phyloP scores from a whole-genome alignment of 2,113 vertebrate genomes.

The Toxotes chatareus region DNA sequence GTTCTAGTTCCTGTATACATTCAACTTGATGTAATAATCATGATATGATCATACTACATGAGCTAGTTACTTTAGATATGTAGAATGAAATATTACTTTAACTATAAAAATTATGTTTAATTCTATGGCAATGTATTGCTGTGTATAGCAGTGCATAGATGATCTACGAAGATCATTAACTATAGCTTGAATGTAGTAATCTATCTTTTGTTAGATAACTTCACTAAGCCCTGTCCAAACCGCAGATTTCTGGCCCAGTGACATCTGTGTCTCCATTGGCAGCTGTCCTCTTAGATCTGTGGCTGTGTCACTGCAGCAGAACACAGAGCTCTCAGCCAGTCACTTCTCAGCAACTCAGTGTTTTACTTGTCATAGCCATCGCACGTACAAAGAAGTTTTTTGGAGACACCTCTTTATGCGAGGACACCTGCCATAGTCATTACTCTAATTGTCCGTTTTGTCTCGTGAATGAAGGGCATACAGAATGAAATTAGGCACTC shows the following conservation, averaged over 20 bases:
- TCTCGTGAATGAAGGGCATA: conserved; percentile 59
- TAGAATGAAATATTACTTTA: too few relatives aligned
- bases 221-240: conserved; percentile 46
- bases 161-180: too few relatives aligned
- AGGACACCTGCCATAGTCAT: conserved; percentile 67
- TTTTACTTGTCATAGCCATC: conserved; percentile 25
- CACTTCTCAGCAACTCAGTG: not conserved
- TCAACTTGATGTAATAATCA: too few relatives aligned
- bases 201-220: too few relatives aligned
- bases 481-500: conserved; percentile 69
- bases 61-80: too few relatives aligned
- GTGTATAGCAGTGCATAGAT: too few relatives aligned
- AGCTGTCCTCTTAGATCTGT: conserved; percentile 59
- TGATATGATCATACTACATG: too few relatives aligned
- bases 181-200: too few relatives aligned
- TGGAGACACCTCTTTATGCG: conserved; percentile 35
- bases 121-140: too few relatives aligned
- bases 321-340: conserved; percentile 13
- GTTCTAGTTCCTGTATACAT: too few relatives aligned
- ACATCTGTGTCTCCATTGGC: conserved; percentile 49
- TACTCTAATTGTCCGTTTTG: conserved; percentile 64
- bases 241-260: conserved; percentile 23
- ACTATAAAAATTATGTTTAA: too few relatives aligned
- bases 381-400: conserved; percentile 35
- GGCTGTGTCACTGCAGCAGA: conserved; percentile 16